Evolutionary conservation across 2,797 vertebrate genomes (phyloP).

Genomic region (Acanthopagrus latus): DNA sequence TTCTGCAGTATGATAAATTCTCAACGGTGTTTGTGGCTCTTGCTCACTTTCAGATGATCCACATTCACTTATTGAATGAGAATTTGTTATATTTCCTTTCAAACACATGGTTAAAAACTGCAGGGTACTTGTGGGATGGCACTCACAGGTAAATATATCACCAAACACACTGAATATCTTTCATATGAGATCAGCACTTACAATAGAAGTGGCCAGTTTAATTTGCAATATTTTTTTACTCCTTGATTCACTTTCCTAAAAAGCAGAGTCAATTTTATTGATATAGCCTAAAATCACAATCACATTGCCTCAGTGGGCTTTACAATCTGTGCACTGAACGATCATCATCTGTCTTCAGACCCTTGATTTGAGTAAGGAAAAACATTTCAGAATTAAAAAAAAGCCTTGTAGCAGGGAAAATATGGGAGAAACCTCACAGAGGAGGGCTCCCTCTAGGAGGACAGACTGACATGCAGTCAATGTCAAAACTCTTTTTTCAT

Average conservation of each 20-base stretch:
- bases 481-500: neutral
- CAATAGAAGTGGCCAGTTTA: conserved; percentile 7
- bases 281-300: too few relatives aligned
- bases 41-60: neutral
- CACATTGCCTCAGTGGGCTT: too few relatives aligned
- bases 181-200: conserved; percentile 8
- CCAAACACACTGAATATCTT: neutral
- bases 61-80: neutral
- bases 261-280: conserved; percentile 31
- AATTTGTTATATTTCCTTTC: neutral
- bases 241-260: conserved; percentile 22
- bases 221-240: conserved; percentile 30
- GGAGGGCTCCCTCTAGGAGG: too few relatives aligned
- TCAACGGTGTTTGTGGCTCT: neutral
- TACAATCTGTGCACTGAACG: too few relatives aligned
- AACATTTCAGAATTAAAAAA: too few relatives aligned
- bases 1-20: neutral
- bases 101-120: neutral
- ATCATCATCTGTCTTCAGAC: too few relatives aligned
- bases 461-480: too few relatives aligned
- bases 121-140: neutral
- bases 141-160: neutral
- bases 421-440: too few relatives aligned
- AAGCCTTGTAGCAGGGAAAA: too few relatives aligned
- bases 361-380: too few relatives aligned